Evolutionary conservation across 2,113 vertebrate species (phyloP).

Genomic region (Tachysurus vachellii): DNA sequence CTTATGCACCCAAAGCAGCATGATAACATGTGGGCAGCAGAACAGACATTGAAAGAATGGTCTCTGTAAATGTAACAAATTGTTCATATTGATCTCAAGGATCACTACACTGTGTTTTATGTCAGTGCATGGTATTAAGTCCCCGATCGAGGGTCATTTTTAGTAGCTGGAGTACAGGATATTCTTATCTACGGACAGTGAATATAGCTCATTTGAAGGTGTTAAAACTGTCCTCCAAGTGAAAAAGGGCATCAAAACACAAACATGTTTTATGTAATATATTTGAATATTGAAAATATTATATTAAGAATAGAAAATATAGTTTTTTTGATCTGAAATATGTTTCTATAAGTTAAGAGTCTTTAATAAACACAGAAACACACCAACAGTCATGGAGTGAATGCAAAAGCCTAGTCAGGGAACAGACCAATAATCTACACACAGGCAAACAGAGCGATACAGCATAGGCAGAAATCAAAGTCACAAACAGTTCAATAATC

Average conservation of each 20-base stretch:
- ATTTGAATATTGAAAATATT: no score
- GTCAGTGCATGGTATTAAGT: neutral
- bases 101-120: constrained; percentile 2
- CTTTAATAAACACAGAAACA: no score
- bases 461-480: no score
- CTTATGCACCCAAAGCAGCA: neutral
- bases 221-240: neutral
- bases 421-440: no score
- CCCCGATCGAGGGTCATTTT: neutral
- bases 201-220: neutral
- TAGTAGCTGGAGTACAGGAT: neutral
- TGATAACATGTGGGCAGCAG: neutral
- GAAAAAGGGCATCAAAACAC: neutral
- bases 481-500: no score
- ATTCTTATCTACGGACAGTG: neutral
- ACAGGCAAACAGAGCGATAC: no score
- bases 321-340: no score
- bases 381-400: no score
- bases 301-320: no score
- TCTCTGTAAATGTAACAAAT: neutral
- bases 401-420: no score
- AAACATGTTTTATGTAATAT: neutral
- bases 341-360: no score
- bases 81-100: neutral
- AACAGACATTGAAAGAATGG: neutral